Percentiles rank a stretch among this genome's conserved stretches.
phyloP scores from a whole-genome alignment of 2,113 vertebrate species.

The Channa argus region DNA sequence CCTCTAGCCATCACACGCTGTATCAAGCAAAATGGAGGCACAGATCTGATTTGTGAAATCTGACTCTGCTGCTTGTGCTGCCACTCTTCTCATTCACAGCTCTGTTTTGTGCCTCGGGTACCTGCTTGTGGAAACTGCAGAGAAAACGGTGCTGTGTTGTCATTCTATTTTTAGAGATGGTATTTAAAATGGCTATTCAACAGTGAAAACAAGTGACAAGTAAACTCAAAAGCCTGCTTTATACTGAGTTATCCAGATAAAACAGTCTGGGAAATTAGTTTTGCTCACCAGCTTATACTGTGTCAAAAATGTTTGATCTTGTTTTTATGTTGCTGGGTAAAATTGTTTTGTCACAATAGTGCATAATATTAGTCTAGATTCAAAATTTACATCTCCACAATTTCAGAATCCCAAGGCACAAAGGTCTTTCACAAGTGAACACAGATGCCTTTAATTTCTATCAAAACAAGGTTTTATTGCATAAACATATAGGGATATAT shows the following conservation, averaged over 20 bases:
- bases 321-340: neutral
- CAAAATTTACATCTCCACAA: neutral
- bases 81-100: constrained; percentile 20
- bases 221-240: constrained; percentile 15
- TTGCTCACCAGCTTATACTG: neutral
- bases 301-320: neutral
- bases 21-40: constrained; percentile 2
- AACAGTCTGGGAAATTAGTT: neutral
- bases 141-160: constrained; percentile 12
- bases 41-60: neutral
- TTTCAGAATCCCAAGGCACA: constrained; percentile 1
- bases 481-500: constrained; percentile 80
- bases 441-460: constrained; percentile 54
- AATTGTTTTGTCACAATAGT: neutral
- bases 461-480: constrained; percentile 82
- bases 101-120: constrained; percentile 12
- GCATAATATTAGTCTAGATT: neutral
- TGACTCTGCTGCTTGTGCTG: constrained; percentile 17
- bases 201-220: constrained; percentile 41
- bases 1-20: constrained; percentile 6
- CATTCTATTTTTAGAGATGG: constrained; percentile 50
- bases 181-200: constrained; percentile 44
- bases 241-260: constrained; percentile 1
- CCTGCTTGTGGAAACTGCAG: constrained; percentile 13
- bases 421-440: constrained; percentile 32